Evolutionary conservation across 2,888 invertebrate species (phyloP), one percentile per base, ranked within the genome.

Genomic region (Andrena trimmerana): DNA sequence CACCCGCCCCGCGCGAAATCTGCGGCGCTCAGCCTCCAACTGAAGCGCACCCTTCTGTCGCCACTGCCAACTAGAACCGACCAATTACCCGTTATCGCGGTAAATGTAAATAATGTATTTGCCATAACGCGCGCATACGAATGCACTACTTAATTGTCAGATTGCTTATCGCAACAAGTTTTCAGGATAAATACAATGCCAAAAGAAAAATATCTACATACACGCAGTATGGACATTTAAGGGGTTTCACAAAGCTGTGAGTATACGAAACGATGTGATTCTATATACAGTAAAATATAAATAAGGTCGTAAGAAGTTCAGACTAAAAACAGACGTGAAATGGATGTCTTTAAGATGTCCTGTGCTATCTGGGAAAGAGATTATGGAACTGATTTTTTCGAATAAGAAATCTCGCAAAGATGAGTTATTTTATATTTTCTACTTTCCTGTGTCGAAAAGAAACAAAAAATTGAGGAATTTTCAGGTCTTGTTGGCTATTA

Each of bases 1-100:
- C 90, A 90, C 88, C 89, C 90, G 90, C 90, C 90, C 91, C 92
- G 91, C 91, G 90, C 91, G 90, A 89, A 91, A 91, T 88, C 88
- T 90, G 84, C 89, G 90, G 88, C 89, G 87, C 86, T 87, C 84
- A 80, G 88, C 87, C 85, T 77, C 83, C 81, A 82, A 85, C 81
- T 84, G 59, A 62, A 76, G 82, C 86, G 89, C 81, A 27, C 76
- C n/a, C 85, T 82, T 60, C n/a, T 52, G 69, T 8, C 68, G 27
- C 33, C 60, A 52, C 20, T 60, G 24, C 1, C 27, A 78, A 84
- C 75, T 70, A 72, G 24, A 24, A 16, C 20, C 13, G 54, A 60
- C 78, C 78, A 82, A 82, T 82, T 70, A 60, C 31, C 60, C 42
- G 60, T 77, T 76, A 80, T 76, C 29, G 76, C 70, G 70, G 31